Base-by-base conservation (phyloP, 2,888 invertebrate species). In the Colletes collaris region DNA sequence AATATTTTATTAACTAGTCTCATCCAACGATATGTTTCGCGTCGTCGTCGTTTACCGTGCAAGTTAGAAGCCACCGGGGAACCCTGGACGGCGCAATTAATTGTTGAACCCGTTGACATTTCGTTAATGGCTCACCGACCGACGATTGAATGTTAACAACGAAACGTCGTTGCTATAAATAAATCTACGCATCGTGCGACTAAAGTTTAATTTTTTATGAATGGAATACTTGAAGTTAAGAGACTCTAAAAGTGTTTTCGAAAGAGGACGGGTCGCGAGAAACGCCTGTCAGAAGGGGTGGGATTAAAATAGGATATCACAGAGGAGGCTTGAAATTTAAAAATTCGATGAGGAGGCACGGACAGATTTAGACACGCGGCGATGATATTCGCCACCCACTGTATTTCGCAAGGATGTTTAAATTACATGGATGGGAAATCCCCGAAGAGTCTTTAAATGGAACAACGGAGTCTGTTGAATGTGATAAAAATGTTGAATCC, bases 101-200 rank as follows among this genome's bases (percentile, higher is more conserved):
- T 81, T 46, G 70, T 62, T 46, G 49, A 19, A 67, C n/a, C 8
- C 27, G 52, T 53, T 67, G 64, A 49, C 62, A 68, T 81, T 83
- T 84, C 13, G 58, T 63, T 63, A 60, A 53, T 55, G 59, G 16
- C 40, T 40, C 40, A 10, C 19, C 59, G 10, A 4, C 40, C 8
- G 37, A 8, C 37, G 13, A 13, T 50, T n/a, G 50, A 50, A n/a
- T n/a, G 50, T 50, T 50, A 50, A 50, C n/a, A n/a, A 2, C 13
- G 50, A 5, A n/a, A n/a, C 4, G 49, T 3, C 49, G 49, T 49
- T 49, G 8, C 49, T 49, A 11, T 49, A 49, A 11, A 49, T 11
- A 49, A 27, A 27, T 27, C 27, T 27, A 27, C 27, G 27, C 27
- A 27, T 27, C 27, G 27, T 27, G 27, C 27, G 27, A 27, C 27